A percentile compares a stretch with the other conserved stretches of the same genome.
Evolutionary conservation across 1,140 invertebrate species (phyloP).

Genomic region (Adoxophyes honmai): DNA sequence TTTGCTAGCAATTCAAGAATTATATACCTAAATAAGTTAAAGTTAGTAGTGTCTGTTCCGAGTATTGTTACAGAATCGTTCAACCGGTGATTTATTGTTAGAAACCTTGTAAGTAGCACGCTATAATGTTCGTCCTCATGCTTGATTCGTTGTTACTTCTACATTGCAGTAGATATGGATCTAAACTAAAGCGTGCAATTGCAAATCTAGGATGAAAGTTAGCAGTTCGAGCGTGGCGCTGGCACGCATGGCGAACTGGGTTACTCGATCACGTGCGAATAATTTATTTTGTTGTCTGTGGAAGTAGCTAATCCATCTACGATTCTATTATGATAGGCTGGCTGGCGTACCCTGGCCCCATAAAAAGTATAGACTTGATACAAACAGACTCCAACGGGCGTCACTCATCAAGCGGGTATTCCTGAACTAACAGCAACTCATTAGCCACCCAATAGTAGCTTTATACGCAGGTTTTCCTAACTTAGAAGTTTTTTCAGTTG

Average conservation of each 20-base stretch:
- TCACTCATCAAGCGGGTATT: no score
- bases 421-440: no score
- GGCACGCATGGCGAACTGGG: slow-evolving; percentile 2
- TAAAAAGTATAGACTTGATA: no score
- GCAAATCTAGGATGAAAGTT: slow-evolving; percentile 12
- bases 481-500: no score
- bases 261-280: slow-evolving; percentile 7
- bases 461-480: no score
- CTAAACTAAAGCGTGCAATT: not conserved
- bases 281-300: slow-evolving; percentile 5
- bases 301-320: not conserved
- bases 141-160: not conserved
- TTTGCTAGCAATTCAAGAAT: not conserved
- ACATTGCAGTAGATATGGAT: not conserved
- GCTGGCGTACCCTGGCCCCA: no score
- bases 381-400: no score
- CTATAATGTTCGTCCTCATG: not conserved
- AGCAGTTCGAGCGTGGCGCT: slow-evolving; percentile 4
- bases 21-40: not conserved
- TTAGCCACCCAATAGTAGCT: no score
- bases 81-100: not conserved
- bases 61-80: not conserved
- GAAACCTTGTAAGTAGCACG: not conserved
- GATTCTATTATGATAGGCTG: no score
- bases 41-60: not conserved